A percentile compares a stretch with the other conserved stretches of the same genome.
phyloP scores from a whole-genome alignment of 2,113 vertebrate genomes.

The Oncorhynchus masou region DNA sequence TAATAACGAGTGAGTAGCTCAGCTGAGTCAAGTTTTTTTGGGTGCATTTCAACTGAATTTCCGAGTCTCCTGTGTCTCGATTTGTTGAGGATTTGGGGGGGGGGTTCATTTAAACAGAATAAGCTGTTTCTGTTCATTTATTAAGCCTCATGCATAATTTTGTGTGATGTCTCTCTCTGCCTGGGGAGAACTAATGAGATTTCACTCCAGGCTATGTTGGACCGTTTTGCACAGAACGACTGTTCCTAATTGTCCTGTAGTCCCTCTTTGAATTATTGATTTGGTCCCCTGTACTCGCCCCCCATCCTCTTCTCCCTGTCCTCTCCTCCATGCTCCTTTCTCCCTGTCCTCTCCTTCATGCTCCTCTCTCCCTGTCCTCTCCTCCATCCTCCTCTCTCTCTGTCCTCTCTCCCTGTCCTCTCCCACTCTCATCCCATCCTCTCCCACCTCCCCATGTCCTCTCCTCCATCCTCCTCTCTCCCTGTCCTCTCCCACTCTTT shows the following conservation, averaged over 20 bases:
- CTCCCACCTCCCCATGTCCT: not conserved
- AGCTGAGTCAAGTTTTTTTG: not conserved
- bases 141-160: slow-evolving; percentile 20
- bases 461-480: not conserved
- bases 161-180: not conserved
- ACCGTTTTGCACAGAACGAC: not conserved
- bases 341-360: not conserved
- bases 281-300: not conserved
- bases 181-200: slow-evolving; percentile 14
- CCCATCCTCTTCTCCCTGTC: not conserved
- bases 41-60: not conserved
- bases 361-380: not conserved
- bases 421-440: not conserved
- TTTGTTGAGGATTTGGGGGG: not conserved
- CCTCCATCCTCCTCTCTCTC: slow-evolving; percentile 1
- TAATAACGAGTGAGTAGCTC: slow-evolving; percentile 93
- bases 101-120: slow-evolving; percentile 1
- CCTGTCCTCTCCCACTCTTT: not conserved
- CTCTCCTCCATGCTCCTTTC: not conserved
- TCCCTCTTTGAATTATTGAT: not conserved
- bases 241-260: slow-evolving; percentile 3
- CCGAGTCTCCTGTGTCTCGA: not conserved
- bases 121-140: slow-evolving; percentile 10
- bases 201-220: slow-evolving; percentile 10
- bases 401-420: not conserved